Conservation (phyloP, 2,888 invertebrate species). For the Merodon equestris region DNA sequence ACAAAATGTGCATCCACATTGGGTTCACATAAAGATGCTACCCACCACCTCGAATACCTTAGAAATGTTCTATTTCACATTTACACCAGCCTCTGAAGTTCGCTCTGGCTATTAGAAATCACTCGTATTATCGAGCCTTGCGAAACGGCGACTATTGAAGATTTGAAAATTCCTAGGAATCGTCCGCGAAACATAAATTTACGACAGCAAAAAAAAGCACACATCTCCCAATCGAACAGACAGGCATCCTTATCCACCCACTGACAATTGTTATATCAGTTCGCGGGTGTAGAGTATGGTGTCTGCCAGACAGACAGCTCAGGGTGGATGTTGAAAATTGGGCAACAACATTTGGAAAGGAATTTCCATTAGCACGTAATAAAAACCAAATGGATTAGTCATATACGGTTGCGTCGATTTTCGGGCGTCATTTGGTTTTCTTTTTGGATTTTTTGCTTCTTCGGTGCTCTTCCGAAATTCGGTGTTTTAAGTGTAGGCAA, state of each 20-base stretch:
- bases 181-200: slow-evolving; percentile 27
- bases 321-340: slow-evolving; percentile 6
- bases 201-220: slow-evolving; percentile 10
- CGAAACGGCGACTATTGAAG: slow-evolving; percentile 29
- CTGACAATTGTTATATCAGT: not conserved
- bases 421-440: not conserved
- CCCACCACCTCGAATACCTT: not conserved
- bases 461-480: slow-evolving; percentile 4
- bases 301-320: not conserved
- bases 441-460: slow-evolving; percentile 5
- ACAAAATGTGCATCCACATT: slow-evolving; percentile 52
- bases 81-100: slow-evolving; percentile 55
- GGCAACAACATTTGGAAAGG: slow-evolving; percentile 51
- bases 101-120: slow-evolving; percentile 46
- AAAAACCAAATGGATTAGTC: slow-evolving; percentile 58
- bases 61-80: slow-evolving; percentile 18
- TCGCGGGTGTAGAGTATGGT: slow-evolving; percentile 10
- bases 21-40: slow-evolving; percentile 3
- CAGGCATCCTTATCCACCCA: not conserved
- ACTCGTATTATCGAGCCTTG: slow-evolving; percentile 16
- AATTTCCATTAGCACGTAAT: slow-evolving; percentile 65
- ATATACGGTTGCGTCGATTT: slow-evolving; percentile 29
- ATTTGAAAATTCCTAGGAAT: slow-evolving; percentile 41
- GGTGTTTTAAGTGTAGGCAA: not conserved
- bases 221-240: not conserved